Conservation (phyloP, 2,888 invertebrate genomes). For the Machimus atricapillus region DNA sequence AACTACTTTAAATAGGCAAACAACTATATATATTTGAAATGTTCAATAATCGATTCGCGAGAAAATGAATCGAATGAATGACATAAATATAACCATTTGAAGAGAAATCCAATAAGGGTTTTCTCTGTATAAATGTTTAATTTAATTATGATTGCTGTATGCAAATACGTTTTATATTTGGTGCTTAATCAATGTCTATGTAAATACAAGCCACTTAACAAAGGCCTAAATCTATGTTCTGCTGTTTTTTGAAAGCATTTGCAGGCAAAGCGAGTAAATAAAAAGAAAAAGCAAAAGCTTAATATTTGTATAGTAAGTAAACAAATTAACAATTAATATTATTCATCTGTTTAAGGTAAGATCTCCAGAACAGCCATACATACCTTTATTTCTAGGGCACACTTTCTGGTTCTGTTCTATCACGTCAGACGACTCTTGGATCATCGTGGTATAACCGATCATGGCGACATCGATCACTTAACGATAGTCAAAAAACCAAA, state of each 20-base stretch:
- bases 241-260: background rate
- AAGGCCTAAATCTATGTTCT: background rate
- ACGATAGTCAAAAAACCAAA: background rate
- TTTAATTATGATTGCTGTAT: background rate
- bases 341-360: background rate
- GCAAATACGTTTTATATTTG: background rate
- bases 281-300: background rate
- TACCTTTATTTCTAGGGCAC: constrained; percentile 2
- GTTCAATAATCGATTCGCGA: too few relatives aligned
- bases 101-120: too few relatives aligned
- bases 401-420: background rate
- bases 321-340: background rate
- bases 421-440: background rate
- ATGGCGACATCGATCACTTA: background rate
- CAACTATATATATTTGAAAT: too few relatives aligned
- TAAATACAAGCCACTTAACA: background rate
- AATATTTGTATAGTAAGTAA: background rate
- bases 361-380: background rate
- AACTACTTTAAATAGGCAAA: too few relatives aligned
- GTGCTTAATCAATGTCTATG: background rate
- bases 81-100: too few relatives aligned
- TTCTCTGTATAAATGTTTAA: background rate
- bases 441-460: constrained; percentile 23
- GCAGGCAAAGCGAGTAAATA: background rate
- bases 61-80: too few relatives aligned